phyloP scores from a whole-genome alignment of 2,888 invertebrate species.

The Tinea trinotella region DNA sequence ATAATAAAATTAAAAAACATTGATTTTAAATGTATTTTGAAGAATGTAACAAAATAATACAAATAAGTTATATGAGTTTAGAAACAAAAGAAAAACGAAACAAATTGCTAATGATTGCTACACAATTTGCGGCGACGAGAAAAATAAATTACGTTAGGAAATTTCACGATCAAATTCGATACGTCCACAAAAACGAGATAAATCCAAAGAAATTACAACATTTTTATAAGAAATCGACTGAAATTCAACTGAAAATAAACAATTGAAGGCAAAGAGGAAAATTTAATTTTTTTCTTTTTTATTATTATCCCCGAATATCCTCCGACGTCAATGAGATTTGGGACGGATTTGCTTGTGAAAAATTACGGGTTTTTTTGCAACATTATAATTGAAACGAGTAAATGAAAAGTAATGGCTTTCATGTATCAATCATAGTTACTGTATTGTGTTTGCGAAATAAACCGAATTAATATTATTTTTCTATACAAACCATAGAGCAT shows the following conservation, averaged over 20 bases:
- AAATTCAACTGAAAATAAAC: conserved; percentile 7
- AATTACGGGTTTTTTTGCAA: not conserved
- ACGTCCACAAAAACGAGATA: conserved; percentile 4
- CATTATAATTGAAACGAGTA: not conserved
- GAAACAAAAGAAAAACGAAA: not conserved
- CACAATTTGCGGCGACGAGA: not conserved
- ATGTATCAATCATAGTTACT: conserved; percentile 1
- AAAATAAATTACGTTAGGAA: conserved; percentile 2
- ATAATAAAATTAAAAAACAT: no score
- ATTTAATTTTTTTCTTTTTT: not conserved
- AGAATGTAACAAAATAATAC: no score
- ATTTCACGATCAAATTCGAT: not conserved
- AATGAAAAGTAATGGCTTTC: conserved; percentile 3
- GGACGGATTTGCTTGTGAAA: conserved; percentile 1
- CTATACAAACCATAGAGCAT: no score
- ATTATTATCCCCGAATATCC: conserved; percentile 6
- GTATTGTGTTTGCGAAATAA: no score
- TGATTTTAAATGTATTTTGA: no score
- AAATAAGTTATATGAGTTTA: no score
- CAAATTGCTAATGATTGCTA: not conserved
- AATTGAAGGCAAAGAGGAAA: not conserved
- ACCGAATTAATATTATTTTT: no score
- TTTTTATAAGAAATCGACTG: conserved; percentile 1
- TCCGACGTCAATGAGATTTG: conserved; percentile 1
- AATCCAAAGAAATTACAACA: conserved; percentile 5